A percentile compares a stretch with the other conserved stretches of the same genome.
Conservation (phyloP, 2,113 vertebrate genomes). For the Callospermophilus lateralis region DNA sequence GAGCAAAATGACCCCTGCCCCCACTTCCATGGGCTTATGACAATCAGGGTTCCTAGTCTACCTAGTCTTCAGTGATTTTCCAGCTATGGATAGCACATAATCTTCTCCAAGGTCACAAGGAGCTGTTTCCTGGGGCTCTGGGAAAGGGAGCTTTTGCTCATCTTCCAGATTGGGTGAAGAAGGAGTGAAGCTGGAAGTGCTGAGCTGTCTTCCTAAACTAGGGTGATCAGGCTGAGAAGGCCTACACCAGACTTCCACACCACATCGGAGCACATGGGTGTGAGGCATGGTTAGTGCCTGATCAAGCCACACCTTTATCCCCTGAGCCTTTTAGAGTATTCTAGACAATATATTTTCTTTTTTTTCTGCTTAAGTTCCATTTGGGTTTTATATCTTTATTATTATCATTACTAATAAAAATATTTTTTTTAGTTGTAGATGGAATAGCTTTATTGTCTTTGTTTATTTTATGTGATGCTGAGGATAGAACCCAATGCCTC, state of each 20-base stretch:
- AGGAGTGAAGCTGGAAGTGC: no score
- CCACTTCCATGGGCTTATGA: not conserved
- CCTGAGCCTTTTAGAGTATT: not conserved
- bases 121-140: not conserved
- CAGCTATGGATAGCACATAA: not conserved
- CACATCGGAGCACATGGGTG: accelerated
- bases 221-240: not conserved
- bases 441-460: no score
- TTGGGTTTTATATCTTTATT: not conserved
- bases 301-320: not conserved
- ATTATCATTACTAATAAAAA: no score
- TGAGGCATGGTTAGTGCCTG: not conserved
- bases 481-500: no score
- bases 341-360: not conserved
- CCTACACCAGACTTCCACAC: not conserved
- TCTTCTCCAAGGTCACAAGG: not conserved
- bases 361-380: not conserved
- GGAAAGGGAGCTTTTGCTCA: not conserved
- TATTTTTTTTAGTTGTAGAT: no score
- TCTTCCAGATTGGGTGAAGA: not conserved
- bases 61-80: not conserved
- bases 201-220: not conserved
- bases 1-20: no score
- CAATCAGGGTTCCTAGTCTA: not conserved
- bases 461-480: no score